phyloP scores from a whole-genome alignment of 2,113 vertebrate species.

The Phoenicopterus ruber region DNA sequence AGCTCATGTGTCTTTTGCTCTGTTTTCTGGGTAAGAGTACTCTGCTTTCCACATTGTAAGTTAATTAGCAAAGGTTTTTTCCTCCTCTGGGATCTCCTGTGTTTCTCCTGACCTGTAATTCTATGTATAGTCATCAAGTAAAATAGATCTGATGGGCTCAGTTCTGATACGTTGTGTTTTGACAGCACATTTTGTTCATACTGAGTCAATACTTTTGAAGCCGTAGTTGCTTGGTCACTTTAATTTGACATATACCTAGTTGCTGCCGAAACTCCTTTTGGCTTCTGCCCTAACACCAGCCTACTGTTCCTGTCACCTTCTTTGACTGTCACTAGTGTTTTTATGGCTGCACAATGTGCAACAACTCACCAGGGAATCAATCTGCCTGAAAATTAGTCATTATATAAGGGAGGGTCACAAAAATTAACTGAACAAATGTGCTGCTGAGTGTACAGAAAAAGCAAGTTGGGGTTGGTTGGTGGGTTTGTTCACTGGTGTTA shows the following conservation, averaged over 20 bases:
- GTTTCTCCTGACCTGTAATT: constrained; percentile 54
- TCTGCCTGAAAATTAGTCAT: constrained; percentile 33
- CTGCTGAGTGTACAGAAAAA: background rate
- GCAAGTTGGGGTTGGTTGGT: background rate
- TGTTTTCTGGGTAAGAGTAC: background rate
- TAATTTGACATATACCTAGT: constrained; percentile 22
- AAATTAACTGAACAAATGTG: constrained; percentile 18
- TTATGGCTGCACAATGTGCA: constrained; percentile 56
- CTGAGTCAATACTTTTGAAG: constrained; percentile 62
- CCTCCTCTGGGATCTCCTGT: background rate
- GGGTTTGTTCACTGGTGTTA: background rate
- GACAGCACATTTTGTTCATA: constrained; percentile 61
- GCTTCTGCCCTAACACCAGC: constrained; percentile 55
- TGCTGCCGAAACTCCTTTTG: constrained; percentile 64
- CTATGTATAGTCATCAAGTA: constrained; percentile 43
- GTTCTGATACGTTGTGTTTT: constrained; percentile 58
- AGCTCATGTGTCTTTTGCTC: background rate
- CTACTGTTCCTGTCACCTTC: constrained; percentile 58
- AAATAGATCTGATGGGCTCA: constrained; percentile 39
- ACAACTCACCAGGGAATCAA: constrained; percentile 45
- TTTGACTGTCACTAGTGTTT: constrained; percentile 41
- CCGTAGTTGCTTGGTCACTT: constrained; percentile 58
- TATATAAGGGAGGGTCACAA: constrained; percentile 9
- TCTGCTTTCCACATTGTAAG: background rate
- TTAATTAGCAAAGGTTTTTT: constrained; percentile 27